Evolutionary conservation across 2,113 vertebrate genomes (phyloP), one percentile per base, ranked within the genome.

Genomic region (Tetrao urogallus): DNA sequence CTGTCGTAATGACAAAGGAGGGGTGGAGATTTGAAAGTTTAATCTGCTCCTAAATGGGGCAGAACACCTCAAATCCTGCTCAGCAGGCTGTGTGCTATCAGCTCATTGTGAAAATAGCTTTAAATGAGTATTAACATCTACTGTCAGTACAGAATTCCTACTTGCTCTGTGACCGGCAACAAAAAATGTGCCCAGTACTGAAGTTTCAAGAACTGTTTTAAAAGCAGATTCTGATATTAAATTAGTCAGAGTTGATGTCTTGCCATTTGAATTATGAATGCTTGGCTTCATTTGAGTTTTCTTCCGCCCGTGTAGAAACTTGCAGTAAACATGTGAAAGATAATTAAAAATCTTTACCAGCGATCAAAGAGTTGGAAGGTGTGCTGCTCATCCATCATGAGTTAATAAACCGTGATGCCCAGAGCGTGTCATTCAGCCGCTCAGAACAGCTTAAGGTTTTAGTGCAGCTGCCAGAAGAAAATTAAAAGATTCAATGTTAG

Each of bases 381-480:
- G 19, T 56, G 18, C 43, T 88, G 65, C 43, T 76, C 56, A 36
- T 85, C 83, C 1, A 0, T 86, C 69, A 17, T 10, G 64, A 80
- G 50, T 73, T 80, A 85, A 70, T 92, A 94, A 90, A 82, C 91
- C 2, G 0, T 42, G 73, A 48, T 86, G 84, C 40, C 43, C 30
- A 50, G 58, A 82, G 75, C 6, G 0, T 82, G 89, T 93, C 67
- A 17, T 57, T 92, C 75, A 71, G 11, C 72, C 42, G 48, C 65
- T 66, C 32, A 74, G 64, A 56, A 52, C 3, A 30, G 60, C 82
- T 89, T 85, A 79, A 72, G 72, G 2, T 73, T 92, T 75, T 86
- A 74, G 65, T 64, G 69, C 86, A 86, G 89, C 82, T 93, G 82
- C 73, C 88, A 89, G 82, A 57, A 78, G 65, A 88, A 94, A 94